Percentiles rank a stretch among this genome's conserved stretches.
Conservation (phyloP, 2,797 vertebrate genomes). For the Muscicapa comitata region DNA sequence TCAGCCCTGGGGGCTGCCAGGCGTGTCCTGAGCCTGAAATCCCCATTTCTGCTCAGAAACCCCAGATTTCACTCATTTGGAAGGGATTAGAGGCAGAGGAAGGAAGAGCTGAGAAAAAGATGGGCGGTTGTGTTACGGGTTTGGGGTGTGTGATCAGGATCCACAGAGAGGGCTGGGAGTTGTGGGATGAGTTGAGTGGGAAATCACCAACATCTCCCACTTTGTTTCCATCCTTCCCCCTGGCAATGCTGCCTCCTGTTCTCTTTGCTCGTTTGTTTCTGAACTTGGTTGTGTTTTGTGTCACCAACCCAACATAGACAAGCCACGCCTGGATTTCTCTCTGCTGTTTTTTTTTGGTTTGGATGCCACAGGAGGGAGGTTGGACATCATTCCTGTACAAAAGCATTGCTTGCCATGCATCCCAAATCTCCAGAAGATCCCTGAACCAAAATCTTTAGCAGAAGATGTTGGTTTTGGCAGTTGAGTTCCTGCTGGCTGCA, state of each 20-base stretch:
- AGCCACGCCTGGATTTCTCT: not conserved
- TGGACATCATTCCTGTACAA: not conserved
- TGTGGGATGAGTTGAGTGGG: not conserved
- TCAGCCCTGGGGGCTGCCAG: not conserved
- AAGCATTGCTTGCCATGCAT: not conserved
- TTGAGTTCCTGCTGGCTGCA: not conserved
- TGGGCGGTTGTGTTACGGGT: fast-evolving
- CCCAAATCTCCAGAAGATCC: not conserved
- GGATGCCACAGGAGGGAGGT: fast-evolving
- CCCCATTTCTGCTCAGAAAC: not conserved
- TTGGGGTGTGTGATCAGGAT: not conserved
- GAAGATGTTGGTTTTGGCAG: not conserved
- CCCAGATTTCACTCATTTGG: not conserved
- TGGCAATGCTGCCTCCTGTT: not conserved
- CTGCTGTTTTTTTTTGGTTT: not conserved
- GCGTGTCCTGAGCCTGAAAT: not conserved
- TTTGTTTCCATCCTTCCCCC: not conserved
- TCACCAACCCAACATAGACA: fast-evolving
- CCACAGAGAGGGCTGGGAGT: not conserved
- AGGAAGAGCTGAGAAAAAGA: constrained; percentile 14
- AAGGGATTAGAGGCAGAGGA: not conserved
- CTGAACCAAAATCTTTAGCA: not conserved
- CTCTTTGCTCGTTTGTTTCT: not conserved
- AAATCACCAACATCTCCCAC: not conserved
- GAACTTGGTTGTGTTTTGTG: not conserved